These are phyloP conservation scores for Diogma glabrata DNA, from an alignment of 2,888 invertebrate species.

Conservation along the genomic window DNA sequence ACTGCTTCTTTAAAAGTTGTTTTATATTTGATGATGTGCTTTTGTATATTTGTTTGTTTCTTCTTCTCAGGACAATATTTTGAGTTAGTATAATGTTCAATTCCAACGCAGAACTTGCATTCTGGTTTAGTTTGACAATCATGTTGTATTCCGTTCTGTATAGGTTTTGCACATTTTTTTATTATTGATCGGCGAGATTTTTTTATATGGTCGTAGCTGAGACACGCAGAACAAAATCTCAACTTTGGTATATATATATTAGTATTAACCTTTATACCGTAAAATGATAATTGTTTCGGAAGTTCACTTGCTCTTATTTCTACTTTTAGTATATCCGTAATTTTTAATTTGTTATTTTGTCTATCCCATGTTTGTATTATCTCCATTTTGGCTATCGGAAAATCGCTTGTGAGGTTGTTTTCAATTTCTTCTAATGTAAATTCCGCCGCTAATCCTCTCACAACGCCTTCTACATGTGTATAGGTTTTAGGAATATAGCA, in stretches of 20 bases:
- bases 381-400: background rate
- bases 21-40: background rate
- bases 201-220: background rate
- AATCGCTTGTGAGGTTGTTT: background rate
- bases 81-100: background rate
- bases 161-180: constrained; percentile 1
- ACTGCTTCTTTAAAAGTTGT: background rate
- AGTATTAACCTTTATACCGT: background rate
- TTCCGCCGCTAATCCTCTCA: background rate
- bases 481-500: background rate
- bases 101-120: background rate
- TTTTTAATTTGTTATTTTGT: background rate
- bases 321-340: background rate
- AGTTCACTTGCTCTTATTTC: background rate
- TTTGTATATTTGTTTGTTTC: background rate
- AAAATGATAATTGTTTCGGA: background rate
- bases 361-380: background rate
- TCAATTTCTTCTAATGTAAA: background rate
- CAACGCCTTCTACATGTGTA: background rate
- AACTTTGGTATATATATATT: background rate
- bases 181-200: background rate
- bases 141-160: background rate
- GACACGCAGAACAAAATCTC: background rate
- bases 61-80: background rate
- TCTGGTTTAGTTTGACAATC: background rate